phyloP scores from a whole-genome alignment of 2,888 invertebrate genomes.

The Philopedon plagiatum region DNA sequence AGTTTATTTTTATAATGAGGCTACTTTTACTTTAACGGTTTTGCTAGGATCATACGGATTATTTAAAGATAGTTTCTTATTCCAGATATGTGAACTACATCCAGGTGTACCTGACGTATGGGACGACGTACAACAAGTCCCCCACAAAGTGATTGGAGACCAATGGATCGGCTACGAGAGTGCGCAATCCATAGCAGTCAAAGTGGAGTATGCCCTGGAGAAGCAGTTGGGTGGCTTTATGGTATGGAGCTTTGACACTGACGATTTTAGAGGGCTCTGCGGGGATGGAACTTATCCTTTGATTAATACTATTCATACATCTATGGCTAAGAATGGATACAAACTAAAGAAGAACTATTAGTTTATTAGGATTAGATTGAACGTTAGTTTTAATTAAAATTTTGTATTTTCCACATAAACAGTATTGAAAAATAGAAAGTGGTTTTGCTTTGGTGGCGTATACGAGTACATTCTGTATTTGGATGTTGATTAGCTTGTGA shows the following conservation, averaged over 20 bases:
- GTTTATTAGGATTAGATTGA: too few relatives aligned
- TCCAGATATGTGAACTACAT: constrained; percentile 61
- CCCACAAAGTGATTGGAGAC: constrained; percentile 72
- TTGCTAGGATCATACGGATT: neutral
- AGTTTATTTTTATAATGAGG: too few relatives aligned
- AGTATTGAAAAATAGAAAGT: too few relatives aligned
- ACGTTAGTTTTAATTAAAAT: too few relatives aligned
- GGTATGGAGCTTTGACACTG: constrained; percentile 85
- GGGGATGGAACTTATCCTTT: constrained; percentile 59
- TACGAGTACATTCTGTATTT: too few relatives aligned
- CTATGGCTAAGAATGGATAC: constrained; percentile 32
- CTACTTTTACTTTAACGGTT: too few relatives aligned
- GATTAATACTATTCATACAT: constrained; percentile 50
- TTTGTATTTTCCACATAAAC: too few relatives aligned
- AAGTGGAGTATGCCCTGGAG: constrained; percentile 64
- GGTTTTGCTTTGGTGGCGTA: too few relatives aligned
- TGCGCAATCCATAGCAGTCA: constrained; percentile 70
- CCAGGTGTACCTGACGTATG: constrained; percentile 62
- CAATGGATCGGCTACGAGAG: constrained; percentile 81
- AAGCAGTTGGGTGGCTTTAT: constrained; percentile 73
- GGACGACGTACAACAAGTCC: constrained; percentile 67
- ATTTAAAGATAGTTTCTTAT: neutral
- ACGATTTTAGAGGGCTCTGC: constrained; percentile 78
- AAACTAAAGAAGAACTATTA: constrained; percentile 9
- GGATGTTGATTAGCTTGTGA: too few relatives aligned